Conservation (phyloP, 2,113 vertebrate species). For the Nesogale talazaci region DNA sequence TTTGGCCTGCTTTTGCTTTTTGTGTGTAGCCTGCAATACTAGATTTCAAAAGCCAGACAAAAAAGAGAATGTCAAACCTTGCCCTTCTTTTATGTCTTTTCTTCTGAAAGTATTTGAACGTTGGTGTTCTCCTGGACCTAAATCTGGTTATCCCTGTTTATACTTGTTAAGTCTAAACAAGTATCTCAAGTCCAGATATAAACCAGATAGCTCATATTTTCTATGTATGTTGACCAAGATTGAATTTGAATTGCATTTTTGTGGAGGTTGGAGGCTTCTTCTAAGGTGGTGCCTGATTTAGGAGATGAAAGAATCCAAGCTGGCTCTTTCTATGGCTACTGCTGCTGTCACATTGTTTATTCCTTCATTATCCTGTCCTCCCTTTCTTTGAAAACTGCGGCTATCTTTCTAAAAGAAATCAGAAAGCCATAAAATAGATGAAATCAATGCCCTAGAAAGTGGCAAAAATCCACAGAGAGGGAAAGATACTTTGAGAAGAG, state of each 20-base stretch:
- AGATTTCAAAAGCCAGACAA: slow-evolving; percentile 46
- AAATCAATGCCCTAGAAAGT: background rate
- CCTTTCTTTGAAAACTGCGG: background rate
- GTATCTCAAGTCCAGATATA: background rate
- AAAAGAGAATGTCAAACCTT: slow-evolving; percentile 15
- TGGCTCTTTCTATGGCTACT: background rate
- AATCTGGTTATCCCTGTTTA: background rate
- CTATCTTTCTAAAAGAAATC: background rate
- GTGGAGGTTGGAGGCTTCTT: background rate
- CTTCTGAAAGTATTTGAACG: slow-evolving; percentile 28
- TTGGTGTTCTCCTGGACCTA: background rate
- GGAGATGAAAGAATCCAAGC: background rate
- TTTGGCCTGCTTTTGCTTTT: slow-evolving; percentile 18
- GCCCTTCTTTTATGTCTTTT: background rate
- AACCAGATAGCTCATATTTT: background rate
- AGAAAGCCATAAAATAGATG: slow-evolving; percentile 12
- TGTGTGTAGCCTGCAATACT: background rate
- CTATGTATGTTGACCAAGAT: background rate
- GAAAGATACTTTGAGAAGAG: slow-evolving; percentile 21
- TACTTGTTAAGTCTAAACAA: slow-evolving; percentile 26
- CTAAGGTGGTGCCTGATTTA: background rate
- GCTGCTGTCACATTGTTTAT: background rate
- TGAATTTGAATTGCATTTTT: slow-evolving; percentile 13
- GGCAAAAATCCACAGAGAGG: slow-evolving; percentile 27
- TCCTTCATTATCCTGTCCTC: background rate